Percentiles rank a stretch among this genome's conserved stretches.
These are phyloP conservation scores for Drosophila lacicola DNA, from an alignment of 2,888 invertebrate genomes.

Conservation along the genomic window DNA sequence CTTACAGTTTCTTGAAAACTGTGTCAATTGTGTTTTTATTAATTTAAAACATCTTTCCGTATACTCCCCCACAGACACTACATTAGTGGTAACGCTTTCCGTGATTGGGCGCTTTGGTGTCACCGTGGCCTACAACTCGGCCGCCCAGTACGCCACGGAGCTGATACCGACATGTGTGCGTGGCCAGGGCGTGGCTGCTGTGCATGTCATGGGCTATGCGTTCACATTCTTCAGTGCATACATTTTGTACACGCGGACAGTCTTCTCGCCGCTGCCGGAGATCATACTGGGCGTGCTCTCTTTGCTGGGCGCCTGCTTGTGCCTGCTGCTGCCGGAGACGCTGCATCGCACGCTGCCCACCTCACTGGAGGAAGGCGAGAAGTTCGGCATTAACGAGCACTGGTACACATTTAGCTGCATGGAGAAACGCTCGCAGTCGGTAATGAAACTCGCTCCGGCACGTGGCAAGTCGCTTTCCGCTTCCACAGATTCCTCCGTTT, in stretches of 20 bases:
- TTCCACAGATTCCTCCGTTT: constrained; percentile 34
- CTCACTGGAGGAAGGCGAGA: constrained; percentile 87
- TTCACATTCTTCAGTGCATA: constrained; percentile 88
- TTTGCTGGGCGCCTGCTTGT: constrained; percentile 86
- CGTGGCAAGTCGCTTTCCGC: constrained; percentile 36
- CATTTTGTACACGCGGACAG: constrained; percentile 85
- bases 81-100: constrained; percentile 85
- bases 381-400: constrained; percentile 86
- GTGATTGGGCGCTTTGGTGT: constrained; percentile 87
- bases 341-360: constrained; percentile 86
- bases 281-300: constrained; percentile 86
- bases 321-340: constrained; percentile 88
- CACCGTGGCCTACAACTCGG: constrained; percentile 88
- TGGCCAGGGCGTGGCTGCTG: constrained; percentile 87
- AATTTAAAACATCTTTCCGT: too few species aligned
- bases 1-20: too few species aligned
- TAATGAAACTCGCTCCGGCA: constrained; percentile 51
- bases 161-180: constrained; percentile 88
- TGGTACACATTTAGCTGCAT: constrained; percentile 85
- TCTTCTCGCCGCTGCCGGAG: constrained; percentile 86
- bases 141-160: constrained; percentile 88
- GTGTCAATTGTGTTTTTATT: too few species aligned
- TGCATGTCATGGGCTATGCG: constrained; percentile 88
- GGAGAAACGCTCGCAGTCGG: constrained; percentile 73
- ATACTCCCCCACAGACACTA: constrained; percentile 56